These are phyloP conservation scores for Microplitis demolitor DNA, from an alignment of 1,140 invertebrate species.

Conservation along the genomic window DNA sequence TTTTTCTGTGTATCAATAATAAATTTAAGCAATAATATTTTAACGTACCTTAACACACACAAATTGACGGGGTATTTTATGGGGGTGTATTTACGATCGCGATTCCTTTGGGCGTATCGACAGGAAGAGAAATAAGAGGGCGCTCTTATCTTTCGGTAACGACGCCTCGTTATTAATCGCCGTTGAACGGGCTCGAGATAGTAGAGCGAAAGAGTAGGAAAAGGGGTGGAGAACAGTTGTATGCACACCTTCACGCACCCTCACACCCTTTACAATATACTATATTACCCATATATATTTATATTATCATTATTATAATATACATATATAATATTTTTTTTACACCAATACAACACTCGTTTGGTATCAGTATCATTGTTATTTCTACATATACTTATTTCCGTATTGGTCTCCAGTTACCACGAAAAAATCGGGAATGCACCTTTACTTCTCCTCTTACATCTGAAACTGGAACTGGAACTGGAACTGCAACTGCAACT, in stretches of 20 bases:
- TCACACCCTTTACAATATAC: not conserved
- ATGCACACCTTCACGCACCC: not conserved
- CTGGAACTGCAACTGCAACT: not conserved
- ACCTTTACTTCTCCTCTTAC: conserved; percentile 17
- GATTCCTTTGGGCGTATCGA: conserved; percentile 20
- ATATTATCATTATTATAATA: not conserved
- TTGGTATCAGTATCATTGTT: conserved; percentile 19
- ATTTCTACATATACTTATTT: conserved; percentile 45
- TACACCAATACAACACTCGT: not conserved
- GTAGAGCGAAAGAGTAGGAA: not conserved
- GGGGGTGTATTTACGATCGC: conserved; percentile 19
- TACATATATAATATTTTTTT: not conserved
- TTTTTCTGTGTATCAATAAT: too few relatives aligned
- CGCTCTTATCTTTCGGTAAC: conserved; percentile 49
- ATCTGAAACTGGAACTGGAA: not conserved
- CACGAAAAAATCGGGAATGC: conserved; percentile 47
- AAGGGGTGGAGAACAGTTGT: not conserved
- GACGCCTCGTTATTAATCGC: conserved; percentile 57
- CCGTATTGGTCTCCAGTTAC: conserved; percentile 49
- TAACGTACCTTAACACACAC: not conserved
- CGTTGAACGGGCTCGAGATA: conserved; percentile 34
- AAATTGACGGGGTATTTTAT: conserved; percentile 3
- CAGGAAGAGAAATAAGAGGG: conserved; percentile 41
- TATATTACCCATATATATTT: not conserved
- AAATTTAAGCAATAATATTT: not conserved